A percentile compares a stretch with the other conserved stretches of the same genome.
Conservation (phyloP, 2,888 invertebrate genomes). For the Homarus gammarus region DNA sequence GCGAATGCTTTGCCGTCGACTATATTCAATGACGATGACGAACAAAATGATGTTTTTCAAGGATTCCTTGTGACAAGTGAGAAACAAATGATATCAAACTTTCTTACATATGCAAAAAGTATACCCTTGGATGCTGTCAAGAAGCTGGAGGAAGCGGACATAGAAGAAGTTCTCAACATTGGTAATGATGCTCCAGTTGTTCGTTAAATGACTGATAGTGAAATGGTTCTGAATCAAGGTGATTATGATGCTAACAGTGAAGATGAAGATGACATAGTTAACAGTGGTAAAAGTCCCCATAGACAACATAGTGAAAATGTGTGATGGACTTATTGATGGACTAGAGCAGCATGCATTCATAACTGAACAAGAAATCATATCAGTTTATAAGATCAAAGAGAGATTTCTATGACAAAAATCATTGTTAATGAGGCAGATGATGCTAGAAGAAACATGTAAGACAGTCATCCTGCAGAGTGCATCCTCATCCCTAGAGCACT, state of each 20-base stretch:
- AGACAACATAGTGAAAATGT: background rate
- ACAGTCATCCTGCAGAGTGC: background rate
- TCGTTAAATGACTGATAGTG: background rate
- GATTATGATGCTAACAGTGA: background rate
- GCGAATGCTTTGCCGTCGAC: background rate
- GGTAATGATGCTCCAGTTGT: background rate
- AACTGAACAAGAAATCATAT: background rate
- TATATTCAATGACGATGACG: background rate
- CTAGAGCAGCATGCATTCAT: no score
- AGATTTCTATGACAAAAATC: background rate
- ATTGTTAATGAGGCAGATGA: background rate
- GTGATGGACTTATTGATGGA: no score
- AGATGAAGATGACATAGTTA: background rate
- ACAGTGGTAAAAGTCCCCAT: background rate
- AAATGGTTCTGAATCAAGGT: slow-evolving; percentile 12
- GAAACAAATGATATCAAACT: background rate
- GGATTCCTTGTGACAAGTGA: background rate
- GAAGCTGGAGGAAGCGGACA: background rate
- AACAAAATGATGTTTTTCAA: slow-evolving; percentile 12
- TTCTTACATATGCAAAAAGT: slow-evolving; percentile 18
- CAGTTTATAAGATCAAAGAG: no score
- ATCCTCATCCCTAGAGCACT: background rate
- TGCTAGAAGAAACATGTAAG: background rate
- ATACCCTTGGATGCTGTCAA: background rate
- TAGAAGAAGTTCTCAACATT: background rate